A percentile compares a stretch with the other conserved stretches of the same genome.
Conservation (phyloP, 1,140 invertebrate genomes). For the Carposina sasakii region DNA sequence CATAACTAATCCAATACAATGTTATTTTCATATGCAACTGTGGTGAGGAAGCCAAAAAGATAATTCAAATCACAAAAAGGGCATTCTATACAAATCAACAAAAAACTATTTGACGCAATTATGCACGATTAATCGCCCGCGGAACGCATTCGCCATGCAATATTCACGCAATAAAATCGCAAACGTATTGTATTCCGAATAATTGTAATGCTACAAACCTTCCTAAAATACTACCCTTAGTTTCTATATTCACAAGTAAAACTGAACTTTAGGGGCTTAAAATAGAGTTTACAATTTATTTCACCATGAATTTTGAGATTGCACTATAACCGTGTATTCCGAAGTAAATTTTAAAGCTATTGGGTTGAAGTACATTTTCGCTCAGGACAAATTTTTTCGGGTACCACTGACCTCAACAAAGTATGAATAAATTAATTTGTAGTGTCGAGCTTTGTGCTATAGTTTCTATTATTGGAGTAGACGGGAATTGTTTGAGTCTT, state of each 20-base stretch:
- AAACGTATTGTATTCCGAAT: slow-evolving; percentile 31
- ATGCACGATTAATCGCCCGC: slow-evolving; percentile 33
- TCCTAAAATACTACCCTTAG: slow-evolving; percentile 14
- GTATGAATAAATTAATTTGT: slow-evolving; percentile 64
- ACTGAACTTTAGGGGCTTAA: slow-evolving; percentile 3
- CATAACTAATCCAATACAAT: too few relatives aligned
- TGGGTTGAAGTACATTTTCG: slow-evolving; percentile 19
- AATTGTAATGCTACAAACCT: slow-evolving; percentile 24
- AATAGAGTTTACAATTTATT: slow-evolving; percentile 8
- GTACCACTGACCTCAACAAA: slow-evolving; percentile 41
- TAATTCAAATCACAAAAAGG: too few relatives aligned
- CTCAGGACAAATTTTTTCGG: slow-evolving; percentile 28
- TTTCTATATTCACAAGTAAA: not conserved
- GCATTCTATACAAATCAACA: too few relatives aligned
- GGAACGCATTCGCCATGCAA: slow-evolving; percentile 41
- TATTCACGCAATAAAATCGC: slow-evolving; percentile 39
- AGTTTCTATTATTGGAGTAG: slow-evolving; percentile 55
- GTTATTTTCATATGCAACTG: too few relatives aligned
- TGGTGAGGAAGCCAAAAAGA: too few relatives aligned
- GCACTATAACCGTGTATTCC: too few relatives aligned
- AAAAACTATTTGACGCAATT: too few relatives aligned
- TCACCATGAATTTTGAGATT: too few relatives aligned
- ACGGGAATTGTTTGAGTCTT: slow-evolving; percentile 57
- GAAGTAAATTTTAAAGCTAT: slow-evolving; percentile 13
- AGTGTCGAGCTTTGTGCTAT: slow-evolving; percentile 45